Evolutionary conservation across 1,140 invertebrate genomes (phyloP).

Genomic region (Stegodyphus mimosarum): DNA sequence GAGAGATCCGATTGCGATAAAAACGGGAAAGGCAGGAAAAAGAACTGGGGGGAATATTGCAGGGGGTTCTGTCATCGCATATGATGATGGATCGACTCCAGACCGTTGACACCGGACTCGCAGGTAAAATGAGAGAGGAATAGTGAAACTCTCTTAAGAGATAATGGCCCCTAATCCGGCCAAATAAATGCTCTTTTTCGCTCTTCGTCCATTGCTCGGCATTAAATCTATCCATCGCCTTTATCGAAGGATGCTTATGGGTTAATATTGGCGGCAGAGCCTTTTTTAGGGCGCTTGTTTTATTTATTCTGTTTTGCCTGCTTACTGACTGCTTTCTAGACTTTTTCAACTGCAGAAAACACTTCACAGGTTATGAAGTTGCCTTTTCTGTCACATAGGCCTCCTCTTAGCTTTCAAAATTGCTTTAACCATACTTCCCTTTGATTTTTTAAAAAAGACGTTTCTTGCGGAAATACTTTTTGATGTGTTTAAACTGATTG

Average conservation of each 20-base stretch:
- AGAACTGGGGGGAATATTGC: neutral
- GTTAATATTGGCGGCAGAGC: neutral
- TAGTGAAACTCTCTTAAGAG: constrained; percentile 4
- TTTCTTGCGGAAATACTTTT: too few species aligned
- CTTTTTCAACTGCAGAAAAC: too few species aligned
- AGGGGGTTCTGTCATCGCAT: neutral
- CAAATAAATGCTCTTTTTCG: neutral
- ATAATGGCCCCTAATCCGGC: constrained; percentile 14
- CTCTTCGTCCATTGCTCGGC: neutral
- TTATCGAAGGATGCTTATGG: too few species aligned
- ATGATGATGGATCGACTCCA: constrained; percentile 7
- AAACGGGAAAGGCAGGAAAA: constrained; percentile 3
- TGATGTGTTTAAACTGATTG: too few species aligned
- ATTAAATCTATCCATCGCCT: neutral
- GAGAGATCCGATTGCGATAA: neutral
- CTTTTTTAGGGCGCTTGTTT: neutral
- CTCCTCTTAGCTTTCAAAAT: too few species aligned
- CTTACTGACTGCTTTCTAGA: too few species aligned
- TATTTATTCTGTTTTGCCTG: too few species aligned
- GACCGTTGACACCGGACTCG: constrained; percentile 5
- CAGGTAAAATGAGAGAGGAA: constrained; percentile 14
- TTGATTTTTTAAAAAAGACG: too few species aligned
- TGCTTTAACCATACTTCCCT: too few species aligned
- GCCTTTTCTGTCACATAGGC: too few species aligned
- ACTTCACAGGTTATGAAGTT: too few species aligned